Conservation (phyloP, 2,797 vertebrate species). For the Megalops cyprinoides region DNA sequence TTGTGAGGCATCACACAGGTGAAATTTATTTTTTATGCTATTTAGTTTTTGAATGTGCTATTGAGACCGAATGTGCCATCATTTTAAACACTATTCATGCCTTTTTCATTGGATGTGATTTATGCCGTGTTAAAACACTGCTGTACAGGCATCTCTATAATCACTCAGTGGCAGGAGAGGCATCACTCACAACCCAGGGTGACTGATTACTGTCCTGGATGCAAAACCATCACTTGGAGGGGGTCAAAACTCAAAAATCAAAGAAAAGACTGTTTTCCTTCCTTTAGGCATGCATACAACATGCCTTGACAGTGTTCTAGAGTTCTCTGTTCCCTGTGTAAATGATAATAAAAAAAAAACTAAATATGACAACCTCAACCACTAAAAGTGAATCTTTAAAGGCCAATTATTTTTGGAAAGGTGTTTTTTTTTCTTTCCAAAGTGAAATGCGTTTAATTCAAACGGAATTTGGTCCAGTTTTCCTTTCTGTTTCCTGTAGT, state of each 20-base stretch:
- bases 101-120: no score
- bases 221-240: no score
- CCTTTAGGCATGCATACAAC: no score
- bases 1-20: background rate
- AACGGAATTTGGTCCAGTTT: slow-evolving; percentile 39
- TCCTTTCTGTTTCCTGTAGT: slow-evolving; percentile 28
- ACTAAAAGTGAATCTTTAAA: background rate
- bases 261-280: no score
- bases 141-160: no score
- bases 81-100: no score
- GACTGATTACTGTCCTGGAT: no score
- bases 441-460: background rate
- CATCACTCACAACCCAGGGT: no score
- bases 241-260: no score
- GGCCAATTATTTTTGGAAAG: background rate
- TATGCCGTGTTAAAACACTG: no score
- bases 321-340: background rate
- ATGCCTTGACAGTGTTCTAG: no score
- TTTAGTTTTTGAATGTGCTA: background rate
- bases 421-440: background rate
- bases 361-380: background rate
- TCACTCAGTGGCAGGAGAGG: no score
- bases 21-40: background rate
- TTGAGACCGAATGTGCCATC: background rate
- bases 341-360: background rate